These are phyloP conservation scores for Andrena trimmerana DNA, from an alignment of 2,888 invertebrate genomes.

Conservation along the genomic window DNA sequence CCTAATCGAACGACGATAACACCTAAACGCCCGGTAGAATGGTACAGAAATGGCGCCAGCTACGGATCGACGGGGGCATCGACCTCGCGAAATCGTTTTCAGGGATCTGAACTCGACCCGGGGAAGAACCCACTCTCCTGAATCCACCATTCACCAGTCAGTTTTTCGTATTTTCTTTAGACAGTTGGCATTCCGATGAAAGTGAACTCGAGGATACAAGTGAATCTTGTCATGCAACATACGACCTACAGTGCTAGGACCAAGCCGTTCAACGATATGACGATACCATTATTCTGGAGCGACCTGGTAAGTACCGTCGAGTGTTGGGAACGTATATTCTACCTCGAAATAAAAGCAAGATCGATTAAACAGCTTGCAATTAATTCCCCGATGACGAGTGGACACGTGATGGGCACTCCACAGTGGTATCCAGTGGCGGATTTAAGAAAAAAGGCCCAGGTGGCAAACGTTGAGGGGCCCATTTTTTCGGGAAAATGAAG, in stretches of 20 bases:
- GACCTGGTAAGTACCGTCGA: constrained; percentile 87
- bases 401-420: background rate
- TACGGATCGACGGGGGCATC: constrained; percentile 6
- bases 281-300: constrained; percentile 91
- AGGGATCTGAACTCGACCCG: background rate
- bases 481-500: too few species aligned
- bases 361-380: background rate
- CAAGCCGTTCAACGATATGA: constrained; percentile 88
- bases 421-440: background rate
- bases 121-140: background rate
- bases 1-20: constrained; percentile 38
- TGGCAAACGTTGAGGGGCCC: too few species aligned
- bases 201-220: constrained; percentile 89
- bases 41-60: background rate
- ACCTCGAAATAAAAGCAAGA: background rate
- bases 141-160: background rate
- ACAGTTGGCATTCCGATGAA: constrained; percentile 89
- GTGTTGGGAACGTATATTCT: background rate
- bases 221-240: constrained; percentile 89
- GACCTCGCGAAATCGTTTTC: constrained; percentile 6
- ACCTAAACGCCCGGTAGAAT: constrained; percentile 12
- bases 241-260: constrained; percentile 88
- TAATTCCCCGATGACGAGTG: background rate
- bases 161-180: constrained; percentile 81
- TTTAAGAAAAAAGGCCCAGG: too few species aligned